These are phyloP conservation scores for Botrylloides violaceus DNA, from an alignment of 23 tunicate species.

Conservation along the genomic window DNA sequence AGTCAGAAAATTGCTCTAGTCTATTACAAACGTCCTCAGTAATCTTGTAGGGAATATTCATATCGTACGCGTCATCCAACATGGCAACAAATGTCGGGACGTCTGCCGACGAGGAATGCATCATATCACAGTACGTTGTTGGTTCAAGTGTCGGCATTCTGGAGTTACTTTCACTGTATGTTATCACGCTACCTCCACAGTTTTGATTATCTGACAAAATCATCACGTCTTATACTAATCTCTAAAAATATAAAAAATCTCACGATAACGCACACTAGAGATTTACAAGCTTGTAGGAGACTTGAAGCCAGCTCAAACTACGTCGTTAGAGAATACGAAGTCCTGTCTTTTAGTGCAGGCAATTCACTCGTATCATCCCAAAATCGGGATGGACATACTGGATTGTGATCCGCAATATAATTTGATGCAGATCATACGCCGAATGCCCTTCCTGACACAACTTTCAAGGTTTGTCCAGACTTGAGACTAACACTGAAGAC, in stretches of 20 bases:
- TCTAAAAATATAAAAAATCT: background rate
- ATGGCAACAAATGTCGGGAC: constrained; percentile 9
- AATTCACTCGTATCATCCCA: too few relatives aligned
- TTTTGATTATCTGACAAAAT: constrained; percentile 5
- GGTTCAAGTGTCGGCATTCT: constrained; percentile 7
- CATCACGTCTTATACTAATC: background rate
- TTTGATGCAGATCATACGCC: too few relatives aligned
- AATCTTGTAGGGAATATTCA: background rate
- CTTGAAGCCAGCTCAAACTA: too few relatives aligned
- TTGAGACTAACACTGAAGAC: too few relatives aligned
- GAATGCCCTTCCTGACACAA: too few relatives aligned
- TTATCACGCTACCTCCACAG: background rate
- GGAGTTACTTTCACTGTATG: constrained; percentile 1
- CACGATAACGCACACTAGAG: background rate
- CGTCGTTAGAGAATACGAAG: too few relatives aligned
- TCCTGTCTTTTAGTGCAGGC: too few relatives aligned
- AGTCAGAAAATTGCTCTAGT: background rate
- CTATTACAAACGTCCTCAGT: background rate
- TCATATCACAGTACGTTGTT: constrained; percentile 2
- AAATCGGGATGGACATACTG: too few relatives aligned
- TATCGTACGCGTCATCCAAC: constrained; percentile 4
- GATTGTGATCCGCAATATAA: too few relatives aligned
- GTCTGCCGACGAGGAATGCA: background rate
- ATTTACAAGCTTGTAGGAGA: too few relatives aligned
- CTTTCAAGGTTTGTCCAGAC: too few relatives aligned